Evolutionary conservation across 1,140 invertebrate species (phyloP).

Genomic region (Plutomurus gul): DNA sequence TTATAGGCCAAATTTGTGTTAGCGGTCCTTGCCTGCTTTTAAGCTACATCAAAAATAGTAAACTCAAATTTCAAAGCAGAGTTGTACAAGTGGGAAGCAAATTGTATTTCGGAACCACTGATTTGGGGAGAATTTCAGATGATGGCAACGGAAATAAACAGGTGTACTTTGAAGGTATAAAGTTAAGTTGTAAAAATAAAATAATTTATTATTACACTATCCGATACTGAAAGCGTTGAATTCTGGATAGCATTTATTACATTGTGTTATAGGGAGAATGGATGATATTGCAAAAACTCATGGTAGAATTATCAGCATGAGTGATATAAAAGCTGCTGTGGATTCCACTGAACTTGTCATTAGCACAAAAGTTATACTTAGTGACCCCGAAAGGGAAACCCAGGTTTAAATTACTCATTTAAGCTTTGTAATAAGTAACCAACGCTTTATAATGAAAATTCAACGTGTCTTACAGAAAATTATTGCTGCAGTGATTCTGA

Average conservation of each 20-base stretch:
- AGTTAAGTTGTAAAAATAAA: neutral
- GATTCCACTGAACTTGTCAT: neutral
- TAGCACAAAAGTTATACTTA: neutral
- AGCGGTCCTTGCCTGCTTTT: neutral
- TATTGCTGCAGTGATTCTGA: neutral
- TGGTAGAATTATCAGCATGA: neutral
- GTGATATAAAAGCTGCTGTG: neutral
- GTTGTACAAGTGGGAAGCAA: neutral
- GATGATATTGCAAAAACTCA: neutral
- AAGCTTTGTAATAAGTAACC: too few relatives aligned
- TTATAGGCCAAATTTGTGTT: neutral
- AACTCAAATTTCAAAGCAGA: neutral
- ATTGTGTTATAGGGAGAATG: neutral
- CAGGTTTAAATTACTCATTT: neutral
- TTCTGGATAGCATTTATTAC: too few relatives aligned
- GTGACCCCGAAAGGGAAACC: neutral
- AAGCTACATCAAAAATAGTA: neutral
- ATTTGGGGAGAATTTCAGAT: neutral
- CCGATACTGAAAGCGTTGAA: neutral
- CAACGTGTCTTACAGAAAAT: neutral
- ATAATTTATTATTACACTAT: neutral
- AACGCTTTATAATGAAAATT: neutral
- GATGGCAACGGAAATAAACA: neutral
- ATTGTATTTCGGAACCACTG: neutral
- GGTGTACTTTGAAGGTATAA: slow-evolving; percentile 1